Percentiles rank a stretch among this genome's conserved stretches.
phyloP scores from a whole-genome alignment of 2,888 invertebrate genomes.

The Mesochorus sp. region DNA sequence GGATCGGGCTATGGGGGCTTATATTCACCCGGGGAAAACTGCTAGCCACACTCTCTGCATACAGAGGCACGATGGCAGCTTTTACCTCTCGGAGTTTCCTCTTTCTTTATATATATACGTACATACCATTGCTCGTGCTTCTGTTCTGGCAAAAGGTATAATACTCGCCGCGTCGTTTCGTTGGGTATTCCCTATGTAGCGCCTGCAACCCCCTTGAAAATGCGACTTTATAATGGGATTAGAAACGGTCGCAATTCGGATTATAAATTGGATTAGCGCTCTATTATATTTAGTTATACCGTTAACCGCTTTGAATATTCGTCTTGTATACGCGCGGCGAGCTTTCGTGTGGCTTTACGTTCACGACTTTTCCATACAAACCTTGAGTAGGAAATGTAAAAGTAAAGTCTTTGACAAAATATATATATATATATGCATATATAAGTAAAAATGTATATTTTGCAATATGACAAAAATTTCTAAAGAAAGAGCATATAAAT shows the following conservation, averaged over 20 bases:
- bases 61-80: too few species aligned
- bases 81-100: too few species aligned
- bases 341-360: conserved; percentile 25
- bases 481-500: not conserved
- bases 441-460: too few species aligned
- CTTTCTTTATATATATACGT: not conserved
- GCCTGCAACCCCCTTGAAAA: conserved; percentile 65
- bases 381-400: conserved; percentile 6
- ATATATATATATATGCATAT: too few species aligned
- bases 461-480: too few species aligned
- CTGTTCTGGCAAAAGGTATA: conserved; percentile 24
- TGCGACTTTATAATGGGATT: conserved; percentile 76
- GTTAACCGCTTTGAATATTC: conserved; percentile 69
- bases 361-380: conserved; percentile 10
- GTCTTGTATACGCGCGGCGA: not conserved
- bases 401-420: not conserved
- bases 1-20: conserved; percentile 55
- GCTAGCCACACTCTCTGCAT: conserved; percentile 16
- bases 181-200: conserved; percentile 15
- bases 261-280: conserved; percentile 76
- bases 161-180: conserved; percentile 23
- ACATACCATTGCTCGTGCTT: conserved; percentile 4
- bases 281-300: conserved; percentile 66
- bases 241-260: conserved; percentile 70
- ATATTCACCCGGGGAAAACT: conserved; percentile 50